Evolutionary conservation across 2,797 vertebrate genomes (phyloP).

Genomic region (Myiothlypis coronata): DNA sequence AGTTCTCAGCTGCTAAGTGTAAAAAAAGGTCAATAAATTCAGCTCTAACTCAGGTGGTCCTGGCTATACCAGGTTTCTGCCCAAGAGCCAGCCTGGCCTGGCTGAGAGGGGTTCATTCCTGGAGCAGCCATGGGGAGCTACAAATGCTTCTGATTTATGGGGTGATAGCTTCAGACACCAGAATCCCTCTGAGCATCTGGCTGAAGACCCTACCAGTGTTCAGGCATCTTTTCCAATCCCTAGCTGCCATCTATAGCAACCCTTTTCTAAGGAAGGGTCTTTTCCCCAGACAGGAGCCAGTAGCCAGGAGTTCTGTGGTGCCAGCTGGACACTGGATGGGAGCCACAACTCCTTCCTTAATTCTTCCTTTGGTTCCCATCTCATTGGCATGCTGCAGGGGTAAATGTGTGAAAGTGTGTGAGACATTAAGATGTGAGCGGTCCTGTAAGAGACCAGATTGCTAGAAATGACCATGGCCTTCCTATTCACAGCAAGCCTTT

Average conservation of each 20-base stretch:
- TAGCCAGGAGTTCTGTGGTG: background rate
- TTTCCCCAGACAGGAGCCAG: background rate
- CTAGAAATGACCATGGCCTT: background rate
- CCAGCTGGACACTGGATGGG: background rate
- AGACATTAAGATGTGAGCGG: accelerated
- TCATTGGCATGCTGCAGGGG: background rate
- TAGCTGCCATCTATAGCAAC: background rate
- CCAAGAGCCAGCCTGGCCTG: background rate
- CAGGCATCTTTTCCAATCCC: background rate
- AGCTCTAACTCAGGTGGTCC: background rate
- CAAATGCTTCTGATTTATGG: accelerated
- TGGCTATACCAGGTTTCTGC: background rate
- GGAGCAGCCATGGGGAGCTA: background rate
- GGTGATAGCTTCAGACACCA: background rate
- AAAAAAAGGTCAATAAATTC: background rate
- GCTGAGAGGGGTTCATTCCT: background rate
- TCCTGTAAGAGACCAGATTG: background rate
- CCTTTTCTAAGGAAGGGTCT: background rate
- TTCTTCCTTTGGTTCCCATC: background rate
- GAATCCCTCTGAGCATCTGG: background rate
- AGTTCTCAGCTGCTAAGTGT: background rate
- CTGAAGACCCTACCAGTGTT: background rate
- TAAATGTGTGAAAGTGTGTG: background rate
- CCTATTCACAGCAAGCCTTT: background rate
- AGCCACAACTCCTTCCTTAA: background rate